Conservation (phyloP, 2,113 vertebrate species). For the Hippocampus zosterae region DNA sequence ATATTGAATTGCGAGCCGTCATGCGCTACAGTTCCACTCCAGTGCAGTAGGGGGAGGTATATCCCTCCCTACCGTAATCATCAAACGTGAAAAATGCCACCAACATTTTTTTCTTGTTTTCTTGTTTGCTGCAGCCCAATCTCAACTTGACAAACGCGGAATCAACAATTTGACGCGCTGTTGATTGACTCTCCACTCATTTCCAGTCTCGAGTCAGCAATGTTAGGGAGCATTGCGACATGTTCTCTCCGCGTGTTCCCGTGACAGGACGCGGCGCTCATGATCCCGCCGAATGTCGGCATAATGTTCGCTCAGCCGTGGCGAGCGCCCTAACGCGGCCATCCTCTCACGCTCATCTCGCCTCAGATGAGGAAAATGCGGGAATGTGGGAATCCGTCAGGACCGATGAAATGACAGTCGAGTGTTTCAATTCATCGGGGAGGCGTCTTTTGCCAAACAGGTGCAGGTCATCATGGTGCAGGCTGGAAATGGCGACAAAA, state of each 20-base stretch:
- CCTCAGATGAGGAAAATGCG: constrained; percentile 38
- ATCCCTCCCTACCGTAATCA: no score
- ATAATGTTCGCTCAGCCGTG: constrained; percentile 51
- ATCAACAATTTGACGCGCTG: no score
- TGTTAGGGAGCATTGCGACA: constrained; percentile 10
- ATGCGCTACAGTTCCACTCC: no score
- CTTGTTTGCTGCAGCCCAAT: no score
- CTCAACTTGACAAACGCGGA: no score
- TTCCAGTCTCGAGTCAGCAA: no score
- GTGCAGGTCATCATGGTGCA: neutral
- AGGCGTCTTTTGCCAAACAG: constrained; percentile 20
- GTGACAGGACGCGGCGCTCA: constrained; percentile 46
- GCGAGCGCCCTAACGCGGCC: constrained; percentile 51
- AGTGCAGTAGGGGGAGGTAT: no score
- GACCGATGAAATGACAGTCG: constrained; percentile 38
- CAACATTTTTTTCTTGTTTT: no score
- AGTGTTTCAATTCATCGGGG: constrained; percentile 37
- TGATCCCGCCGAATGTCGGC: constrained; percentile 39
- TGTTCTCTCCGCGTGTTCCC: constrained; percentile 33
- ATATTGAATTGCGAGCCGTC: no score
- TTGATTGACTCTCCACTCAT: no score
- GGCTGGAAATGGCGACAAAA: neutral
- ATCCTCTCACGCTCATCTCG: constrained; percentile 50
- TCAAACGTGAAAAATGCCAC: no score
- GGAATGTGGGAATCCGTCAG: constrained; percentile 44